Conservation (phyloP, 2,888 invertebrate genomes). For the Thymelicus lineola region DNA sequence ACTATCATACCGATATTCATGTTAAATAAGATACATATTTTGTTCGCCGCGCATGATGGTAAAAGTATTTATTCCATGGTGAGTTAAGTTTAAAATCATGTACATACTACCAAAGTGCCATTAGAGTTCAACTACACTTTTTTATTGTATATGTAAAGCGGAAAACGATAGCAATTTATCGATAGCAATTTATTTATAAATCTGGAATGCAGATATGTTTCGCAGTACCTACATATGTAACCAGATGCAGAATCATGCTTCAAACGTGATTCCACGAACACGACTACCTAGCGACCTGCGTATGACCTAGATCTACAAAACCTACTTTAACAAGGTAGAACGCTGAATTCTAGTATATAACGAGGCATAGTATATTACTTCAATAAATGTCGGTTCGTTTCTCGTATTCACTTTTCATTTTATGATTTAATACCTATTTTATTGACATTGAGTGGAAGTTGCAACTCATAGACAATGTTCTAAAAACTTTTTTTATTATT, state of each 20-base stretch:
- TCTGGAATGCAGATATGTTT: background rate
- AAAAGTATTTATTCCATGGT: too few relatives aligned
- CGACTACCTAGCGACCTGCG: slow-evolving; percentile 11
- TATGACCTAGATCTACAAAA: slow-evolving; percentile 12
- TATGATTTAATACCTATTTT: background rate
- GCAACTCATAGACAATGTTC: too few relatives aligned
- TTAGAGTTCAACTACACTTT: too few relatives aligned
- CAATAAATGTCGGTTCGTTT: background rate
- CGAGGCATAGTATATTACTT: background rate
- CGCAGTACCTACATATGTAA: background rate
- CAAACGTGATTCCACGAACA: slow-evolving; percentile 6
- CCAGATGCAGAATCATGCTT: slow-evolving; percentile 17
- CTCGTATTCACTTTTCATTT: background rate
- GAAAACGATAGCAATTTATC: too few relatives aligned
- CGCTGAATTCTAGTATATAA: background rate
- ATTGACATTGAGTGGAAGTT: too few relatives aligned
- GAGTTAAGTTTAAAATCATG: too few relatives aligned
- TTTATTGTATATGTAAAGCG: too few relatives aligned
- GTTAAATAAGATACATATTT: too few relatives aligned
- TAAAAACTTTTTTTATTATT: too few relatives aligned
- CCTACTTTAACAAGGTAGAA: background rate
- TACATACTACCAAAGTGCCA: too few relatives aligned
- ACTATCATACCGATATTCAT: too few relatives aligned
- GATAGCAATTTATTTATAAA: background rate
- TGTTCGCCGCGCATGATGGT: too few relatives aligned